Conservation (phyloP, 2,888 invertebrate species). For the Nomada fucata region DNA sequence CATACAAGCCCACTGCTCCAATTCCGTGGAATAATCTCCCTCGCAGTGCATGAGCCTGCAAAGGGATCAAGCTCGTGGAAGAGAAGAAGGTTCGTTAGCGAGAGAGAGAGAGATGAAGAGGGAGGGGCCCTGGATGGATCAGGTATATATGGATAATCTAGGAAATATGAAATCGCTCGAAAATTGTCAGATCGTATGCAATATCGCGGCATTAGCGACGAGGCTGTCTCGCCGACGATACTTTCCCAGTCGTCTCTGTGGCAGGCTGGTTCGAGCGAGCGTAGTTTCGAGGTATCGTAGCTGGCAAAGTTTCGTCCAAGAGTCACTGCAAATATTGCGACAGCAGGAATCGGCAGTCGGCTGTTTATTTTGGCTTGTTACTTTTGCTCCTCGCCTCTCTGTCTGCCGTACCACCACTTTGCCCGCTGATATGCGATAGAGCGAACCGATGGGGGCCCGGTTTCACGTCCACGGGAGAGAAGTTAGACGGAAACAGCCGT, state of each 20-base stretch:
- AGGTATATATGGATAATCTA: conserved; percentile 69
- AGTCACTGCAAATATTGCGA: conserved; percentile 73
- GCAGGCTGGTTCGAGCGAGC: conserved; percentile 12
- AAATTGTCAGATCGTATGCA: conserved; percentile 78
- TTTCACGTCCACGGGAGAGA: conserved; percentile 40
- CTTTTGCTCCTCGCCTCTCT: conserved; percentile 58
- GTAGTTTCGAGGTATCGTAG: conserved; percentile 52
- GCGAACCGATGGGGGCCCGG: conserved; percentile 11
- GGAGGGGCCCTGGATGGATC: background rate
- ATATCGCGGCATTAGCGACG: conserved; percentile 77
- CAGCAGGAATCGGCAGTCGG: conserved; percentile 74
- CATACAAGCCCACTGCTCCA: background rate
- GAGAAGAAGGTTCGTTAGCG: background rate
- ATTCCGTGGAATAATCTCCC: background rate
- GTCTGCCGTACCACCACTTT: conserved; percentile 33
- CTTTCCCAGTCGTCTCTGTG: conserved; percentile 33
- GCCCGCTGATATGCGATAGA: conserved; percentile 26
- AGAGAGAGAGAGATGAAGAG: background rate
- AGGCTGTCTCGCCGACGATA: conserved; percentile 54
- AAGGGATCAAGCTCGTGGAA: background rate
- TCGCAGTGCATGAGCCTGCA: background rate
- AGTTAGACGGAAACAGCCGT: conserved; percentile 28
- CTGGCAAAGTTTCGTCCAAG: conserved; percentile 52
- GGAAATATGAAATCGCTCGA: conserved; percentile 77
- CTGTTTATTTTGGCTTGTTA: conserved; percentile 77